Evolutionary conservation across 2,888 invertebrate genomes (phyloP).

Genomic region (Hermodice carunculata): DNA sequence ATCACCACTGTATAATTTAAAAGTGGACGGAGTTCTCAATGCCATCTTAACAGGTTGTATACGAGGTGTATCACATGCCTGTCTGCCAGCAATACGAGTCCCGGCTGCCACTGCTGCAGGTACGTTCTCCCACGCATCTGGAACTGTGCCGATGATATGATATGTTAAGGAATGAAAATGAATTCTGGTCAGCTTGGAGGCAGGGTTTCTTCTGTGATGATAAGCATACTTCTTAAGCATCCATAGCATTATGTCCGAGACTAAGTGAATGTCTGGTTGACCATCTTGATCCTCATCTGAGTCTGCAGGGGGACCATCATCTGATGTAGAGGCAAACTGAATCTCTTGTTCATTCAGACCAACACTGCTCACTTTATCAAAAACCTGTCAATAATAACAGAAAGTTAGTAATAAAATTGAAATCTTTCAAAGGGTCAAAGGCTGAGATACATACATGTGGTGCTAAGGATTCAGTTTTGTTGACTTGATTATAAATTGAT

Average conservation of each 20-base stretch:
- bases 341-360: slow-evolving; percentile 72
- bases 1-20: slow-evolving; percentile 56
- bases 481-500: too few species aligned
- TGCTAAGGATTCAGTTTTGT: too few species aligned
- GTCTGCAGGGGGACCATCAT: slow-evolving; percentile 66
- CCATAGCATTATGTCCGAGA: slow-evolving; percentile 71
- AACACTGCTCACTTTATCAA: slow-evolving; percentile 67
- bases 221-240: slow-evolving; percentile 67
- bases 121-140: slow-evolving; percentile 68
- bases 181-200: slow-evolving; percentile 67
- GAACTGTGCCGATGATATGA: slow-evolving; percentile 68
- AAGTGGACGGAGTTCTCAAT: slow-evolving; percentile 64
- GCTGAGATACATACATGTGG: too few species aligned
- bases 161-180: slow-evolving; percentile 72
- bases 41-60: slow-evolving; percentile 63
- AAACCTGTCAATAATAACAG: slow-evolving; percentile 55
- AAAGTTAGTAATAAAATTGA: too few species aligned
- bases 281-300: slow-evolving; percentile 57
- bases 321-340: slow-evolving; percentile 66
- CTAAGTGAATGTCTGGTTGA: slow-evolving; percentile 69
- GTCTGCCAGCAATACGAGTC: slow-evolving; percentile 68
- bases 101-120: slow-evolving; percentile 70
- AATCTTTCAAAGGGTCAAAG: too few species aligned
- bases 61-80: slow-evolving; percentile 65
- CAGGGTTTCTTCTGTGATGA: slow-evolving; percentile 53